Evolutionary conservation across 2,888 invertebrate species (phyloP), one percentile per base, ranked within the genome.

Genomic region (Tiliacea aurago): DNA sequence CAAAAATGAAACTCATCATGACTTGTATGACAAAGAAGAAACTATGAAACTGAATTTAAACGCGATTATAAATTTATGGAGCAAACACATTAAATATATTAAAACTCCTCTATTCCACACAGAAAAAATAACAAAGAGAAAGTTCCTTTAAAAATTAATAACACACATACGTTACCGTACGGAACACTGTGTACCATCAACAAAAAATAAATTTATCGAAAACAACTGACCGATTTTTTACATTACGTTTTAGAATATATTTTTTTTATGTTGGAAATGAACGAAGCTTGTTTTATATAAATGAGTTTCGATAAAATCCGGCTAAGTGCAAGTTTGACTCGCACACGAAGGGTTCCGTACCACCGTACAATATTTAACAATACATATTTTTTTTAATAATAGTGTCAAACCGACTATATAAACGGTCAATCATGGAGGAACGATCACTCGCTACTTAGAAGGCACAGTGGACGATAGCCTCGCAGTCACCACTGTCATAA

Each of bases 121-220:
- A 11, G 13, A 43, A 77, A 80, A 80, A 81, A 76, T 53, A 65
- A 73, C 78, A 80, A 77, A 73, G 80, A 23, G 68, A 72, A 76
- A 81, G 72, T 66, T 63, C 78, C 73, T 69, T 73, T 76, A 65
- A 81, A 71, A 63, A 53, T 18, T 18, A 63, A 68, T 53, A 81
- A 81, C 56, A 68, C 67, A 56, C 59, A 66, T 37, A 71, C 58
- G 68, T 65, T 45, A 43, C 51, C 61, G 64, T 68, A 28, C 47
- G 41, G 37, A 65, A 55, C 64, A 53, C 53, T 62, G 65, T 28
- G 65, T 72, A 80, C 53, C 47, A 41, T 77, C 72, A 56, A 20
- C 68, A 72, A 66, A 78, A 78, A 70, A 80, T 80, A 41, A 28
- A 71, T 79, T 80, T 73, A 53, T 56, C 65, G 81, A 66, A 68